These are phyloP conservation scores for Clarias fuscus DNA, from an alignment of 2,797 vertebrate species.

Conservation along the genomic window DNA sequence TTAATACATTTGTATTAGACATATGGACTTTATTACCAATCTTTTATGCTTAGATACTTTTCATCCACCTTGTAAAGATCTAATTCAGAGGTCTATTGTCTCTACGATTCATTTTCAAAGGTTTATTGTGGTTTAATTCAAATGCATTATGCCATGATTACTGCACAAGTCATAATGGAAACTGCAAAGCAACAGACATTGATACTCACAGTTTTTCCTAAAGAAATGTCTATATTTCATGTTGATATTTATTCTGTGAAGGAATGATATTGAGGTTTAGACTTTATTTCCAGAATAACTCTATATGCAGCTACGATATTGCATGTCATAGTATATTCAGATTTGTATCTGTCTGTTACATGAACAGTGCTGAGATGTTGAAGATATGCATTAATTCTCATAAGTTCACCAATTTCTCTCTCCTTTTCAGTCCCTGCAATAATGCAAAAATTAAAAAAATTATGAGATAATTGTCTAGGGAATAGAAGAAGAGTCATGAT, in stretches of 20 bases:
- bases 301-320: not conserved
- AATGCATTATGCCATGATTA: not conserved
- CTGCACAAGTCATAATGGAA: not conserved
- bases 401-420: not conserved
- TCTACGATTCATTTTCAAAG: not conserved
- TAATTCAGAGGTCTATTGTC: not conserved
- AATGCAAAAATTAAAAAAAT: not conserved
- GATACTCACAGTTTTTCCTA: not conserved
- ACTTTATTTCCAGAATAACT: not conserved
- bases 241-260: not conserved
- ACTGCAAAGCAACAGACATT: not conserved
- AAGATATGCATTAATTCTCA: conserved; percentile 5
- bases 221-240: not conserved
- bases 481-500: not conserved
- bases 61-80: not conserved
- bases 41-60: too few species aligned
- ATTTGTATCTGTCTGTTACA: conserved; percentile 12
- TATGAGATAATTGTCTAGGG: not conserved
- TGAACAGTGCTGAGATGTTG: not conserved
- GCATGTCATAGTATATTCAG: not conserved
- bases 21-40: too few species aligned
- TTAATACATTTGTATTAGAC: too few species aligned
- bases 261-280: not conserved
- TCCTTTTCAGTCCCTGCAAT: not conserved
- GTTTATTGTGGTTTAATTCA: not conserved